These are phyloP conservation scores for Reticulitermes speratus DNA, from an alignment of 1,140 invertebrate species.

Conservation along the genomic window DNA sequence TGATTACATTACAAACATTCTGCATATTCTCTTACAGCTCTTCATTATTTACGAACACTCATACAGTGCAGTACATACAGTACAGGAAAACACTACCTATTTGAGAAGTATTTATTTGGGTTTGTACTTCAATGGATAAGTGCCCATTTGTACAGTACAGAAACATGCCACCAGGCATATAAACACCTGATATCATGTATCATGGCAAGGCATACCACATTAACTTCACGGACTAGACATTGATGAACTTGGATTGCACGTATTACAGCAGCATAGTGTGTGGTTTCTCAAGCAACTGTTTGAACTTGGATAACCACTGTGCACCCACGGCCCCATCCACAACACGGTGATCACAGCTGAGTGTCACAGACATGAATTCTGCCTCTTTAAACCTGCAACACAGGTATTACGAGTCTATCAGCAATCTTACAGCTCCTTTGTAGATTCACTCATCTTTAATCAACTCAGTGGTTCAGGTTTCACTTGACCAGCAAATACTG, in stretches of 20 bases:
- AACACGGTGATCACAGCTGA: constrained; percentile 88
- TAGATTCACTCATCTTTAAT: too few relatives aligned
- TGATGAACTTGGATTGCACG: background rate
- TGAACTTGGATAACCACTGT: constrained; percentile 81
- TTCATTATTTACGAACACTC: background rate
- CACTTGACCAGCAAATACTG: too few relatives aligned
- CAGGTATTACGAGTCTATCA: background rate
- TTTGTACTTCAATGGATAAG: background rate
- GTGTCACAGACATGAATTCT: constrained; percentile 74
- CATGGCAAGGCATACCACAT: background rate
- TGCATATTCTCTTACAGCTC: background rate
- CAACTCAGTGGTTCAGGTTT: too few relatives aligned
- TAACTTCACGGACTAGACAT: constrained; percentile 8
- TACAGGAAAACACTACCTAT: background rate
- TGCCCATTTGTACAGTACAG: background rate
- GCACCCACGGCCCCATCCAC: constrained; percentile 87
- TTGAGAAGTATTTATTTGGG: background rate
- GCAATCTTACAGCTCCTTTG: too few relatives aligned
- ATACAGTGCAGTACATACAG: background rate
- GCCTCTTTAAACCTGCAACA: constrained; percentile 60
- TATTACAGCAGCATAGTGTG: constrained; percentile 30
- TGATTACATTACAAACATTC: too few relatives aligned
- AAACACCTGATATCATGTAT: background rate
- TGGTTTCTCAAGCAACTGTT: constrained; percentile 78
- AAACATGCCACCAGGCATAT: background rate